Evolutionary conservation across 2,797 vertebrate species (phyloP).

Genomic region (Enteromius fasciolatus): DNA sequence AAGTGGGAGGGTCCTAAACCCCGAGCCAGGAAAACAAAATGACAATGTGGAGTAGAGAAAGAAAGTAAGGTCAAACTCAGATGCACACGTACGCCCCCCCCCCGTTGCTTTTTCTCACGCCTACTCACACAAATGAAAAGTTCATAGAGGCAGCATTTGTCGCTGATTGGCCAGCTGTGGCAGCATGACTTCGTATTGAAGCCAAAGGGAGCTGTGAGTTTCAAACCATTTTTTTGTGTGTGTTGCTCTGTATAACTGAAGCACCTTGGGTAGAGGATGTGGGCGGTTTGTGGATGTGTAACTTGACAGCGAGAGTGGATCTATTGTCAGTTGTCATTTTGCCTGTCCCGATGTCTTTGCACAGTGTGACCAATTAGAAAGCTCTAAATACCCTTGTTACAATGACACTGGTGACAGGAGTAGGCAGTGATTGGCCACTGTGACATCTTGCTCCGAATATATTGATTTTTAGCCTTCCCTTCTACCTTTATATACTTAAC

Average conservation of each 20-base stretch:
- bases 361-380: slow-evolving; percentile 56
- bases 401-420: slow-evolving; percentile 34
- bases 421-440: slow-evolving; percentile 27
- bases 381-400: slow-evolving; percentile 43
- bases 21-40: slow-evolving; percentile 39
- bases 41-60: slow-evolving; percentile 35
- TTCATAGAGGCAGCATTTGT: slow-evolving; percentile 38
- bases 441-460: neutral
- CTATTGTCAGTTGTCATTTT: slow-evolving; percentile 43
- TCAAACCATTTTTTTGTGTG: neutral
- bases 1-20: slow-evolving; percentile 43
- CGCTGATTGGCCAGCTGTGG: slow-evolving; percentile 53
- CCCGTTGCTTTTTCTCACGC: slow-evolving; percentile 36
- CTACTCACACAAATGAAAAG: slow-evolving; percentile 36
- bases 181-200: slow-evolving; percentile 13
- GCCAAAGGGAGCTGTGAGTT: slow-evolving; percentile 15
- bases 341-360: slow-evolving; percentile 21
- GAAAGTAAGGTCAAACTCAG: slow-evolving; percentile 31
- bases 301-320: slow-evolving; percentile 35
- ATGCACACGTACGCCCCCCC: slow-evolving; percentile 11
- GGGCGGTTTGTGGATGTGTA: slow-evolving; percentile 44
- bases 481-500: neutral
- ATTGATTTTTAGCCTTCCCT: neutral
- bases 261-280: slow-evolving; percentile 35
- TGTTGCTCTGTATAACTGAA: neutral